Base-by-base conservation (phyloP, 1,140 invertebrate genomes). In the Pemphigus obesinymphae region DNA sequence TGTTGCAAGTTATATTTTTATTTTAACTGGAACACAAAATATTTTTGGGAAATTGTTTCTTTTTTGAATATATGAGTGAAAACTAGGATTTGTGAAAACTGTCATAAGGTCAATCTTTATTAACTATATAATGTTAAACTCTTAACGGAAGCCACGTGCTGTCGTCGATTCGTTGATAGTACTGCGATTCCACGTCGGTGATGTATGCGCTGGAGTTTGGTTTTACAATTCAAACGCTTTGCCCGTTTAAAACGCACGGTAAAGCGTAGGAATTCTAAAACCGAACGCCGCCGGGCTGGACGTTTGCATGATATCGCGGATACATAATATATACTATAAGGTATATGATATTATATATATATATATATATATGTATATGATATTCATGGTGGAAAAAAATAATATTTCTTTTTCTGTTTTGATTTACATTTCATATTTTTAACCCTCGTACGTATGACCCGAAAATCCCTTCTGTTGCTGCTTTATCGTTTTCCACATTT, bases 241-340 rank as follows among this genome's bases (percentile, higher is more conserved):
- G 90, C 91, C 91, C 88, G 86, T 88, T 86, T 85, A 87, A 84
- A 85, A 83, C 85, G 86, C 85, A 89, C 89, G 91, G 91, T 92
- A 92, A 92, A 92, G 91, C 91, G 91, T 92, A 92, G 91, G 91
- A 92, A 92, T 92, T 92, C 91, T 92, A 92, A 92, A 91, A 88
- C 90, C 53, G 40, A 80, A 80, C 55, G 26, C 55, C 55, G 20
- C 37, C 37, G 17, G 55, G 20, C n/a, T n/a, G n/a, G 37, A 4
- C n/a, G 0, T 43, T 31, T 70, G 23, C 66, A 26, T 7, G n/a
- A n/a, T n/a, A n/a, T n/a, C n/a, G n/a, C n/a, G n/a, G n/a, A n/a
- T n/a, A n/a, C n/a, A n/a, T n/a, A n/a, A n/a, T n/a, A n/a, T n/a
- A n/a, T n/a, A n/a, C n/a, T n/a, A n/a, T n/a, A n/a, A n/a, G n/a